Evolutionary conservation across 2,113 vertebrate genomes (phyloP).

Genomic region (Toxotes chatareus): DNA sequence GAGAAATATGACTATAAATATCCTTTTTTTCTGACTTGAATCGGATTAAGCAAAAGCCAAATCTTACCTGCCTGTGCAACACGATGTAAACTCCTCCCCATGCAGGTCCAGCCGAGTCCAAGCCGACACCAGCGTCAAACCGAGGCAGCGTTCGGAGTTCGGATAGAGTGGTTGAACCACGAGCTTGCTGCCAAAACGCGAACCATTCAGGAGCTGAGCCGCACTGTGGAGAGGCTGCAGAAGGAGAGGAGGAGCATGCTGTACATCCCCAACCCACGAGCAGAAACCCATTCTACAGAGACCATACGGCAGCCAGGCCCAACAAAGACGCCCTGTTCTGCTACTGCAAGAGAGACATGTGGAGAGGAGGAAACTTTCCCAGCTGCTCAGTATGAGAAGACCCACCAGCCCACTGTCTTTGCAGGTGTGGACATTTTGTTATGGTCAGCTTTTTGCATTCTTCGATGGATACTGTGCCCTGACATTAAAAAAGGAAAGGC

Average conservation of each 20-base stretch:
- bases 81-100: neutral
- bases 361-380: conserved; percentile 52
- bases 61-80: neutral
- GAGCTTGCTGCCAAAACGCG: conserved; percentile 88
- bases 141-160: conserved; percentile 84
- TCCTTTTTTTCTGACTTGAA: too few species aligned
- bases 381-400: conserved; percentile 79
- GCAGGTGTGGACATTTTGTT: conserved; percentile 61
- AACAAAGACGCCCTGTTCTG: neutral
- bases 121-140: conserved; percentile 75
- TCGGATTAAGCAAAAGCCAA: too few species aligned
- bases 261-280: conserved; percentile 58
- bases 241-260: conserved; percentile 88
- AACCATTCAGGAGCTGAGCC: conserved; percentile 90
- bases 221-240: conserved; percentile 91
- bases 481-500: neutral
- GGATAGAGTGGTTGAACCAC: conserved; percentile 87
- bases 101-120: conserved; percentile 76
- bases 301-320: conserved; percentile 9
- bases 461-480: neutral
- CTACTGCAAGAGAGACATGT: neutral
- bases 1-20: too few species aligned
- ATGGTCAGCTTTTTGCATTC: neutral
- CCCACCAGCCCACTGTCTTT: conserved; percentile 85
- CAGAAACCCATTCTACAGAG: conserved; percentile 11